These are phyloP conservation scores for Trididemnum nubilum DNA, from an alignment of 23 tunicate species.

Conservation along the genomic window DNA sequence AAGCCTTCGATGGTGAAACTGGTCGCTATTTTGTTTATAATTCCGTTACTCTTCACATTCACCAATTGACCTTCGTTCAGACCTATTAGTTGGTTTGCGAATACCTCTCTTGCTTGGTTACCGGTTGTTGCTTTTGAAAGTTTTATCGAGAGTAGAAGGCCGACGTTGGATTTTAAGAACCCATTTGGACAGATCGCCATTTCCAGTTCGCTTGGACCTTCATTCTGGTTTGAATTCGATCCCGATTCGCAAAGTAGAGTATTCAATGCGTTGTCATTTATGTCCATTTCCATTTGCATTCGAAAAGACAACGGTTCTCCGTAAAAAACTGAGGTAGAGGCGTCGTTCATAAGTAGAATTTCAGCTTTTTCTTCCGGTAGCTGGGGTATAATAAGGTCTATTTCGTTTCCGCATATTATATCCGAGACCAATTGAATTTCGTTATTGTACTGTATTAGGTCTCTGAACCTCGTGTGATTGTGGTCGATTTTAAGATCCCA, in stretches of 20 bases:
- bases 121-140: not conserved
- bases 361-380: conserved; percentile 7
- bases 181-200: not conserved
- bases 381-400: conserved; percentile 8
- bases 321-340: not conserved
- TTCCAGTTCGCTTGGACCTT: not conserved
- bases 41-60: not conserved
- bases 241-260: conserved; percentile 9
- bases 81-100: not conserved
- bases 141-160: not conserved
- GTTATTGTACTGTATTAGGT: conserved; percentile 22
- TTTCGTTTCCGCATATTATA: conserved; percentile 1
- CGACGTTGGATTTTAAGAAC: not conserved
- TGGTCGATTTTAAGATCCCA: not conserved
- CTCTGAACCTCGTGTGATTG: not conserved
- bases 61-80: not conserved
- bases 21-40: not conserved
- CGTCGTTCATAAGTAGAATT: not conserved
- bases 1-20: not conserved
- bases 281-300: not conserved
- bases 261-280: not conserved
- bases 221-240: not conserved
- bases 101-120: not conserved
- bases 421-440: conserved; percentile 2
- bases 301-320: conserved; percentile 4